These are phyloP conservation scores for Creontiades dilutus DNA, from an alignment of 2,888 invertebrate species.

Conservation along the genomic window DNA sequence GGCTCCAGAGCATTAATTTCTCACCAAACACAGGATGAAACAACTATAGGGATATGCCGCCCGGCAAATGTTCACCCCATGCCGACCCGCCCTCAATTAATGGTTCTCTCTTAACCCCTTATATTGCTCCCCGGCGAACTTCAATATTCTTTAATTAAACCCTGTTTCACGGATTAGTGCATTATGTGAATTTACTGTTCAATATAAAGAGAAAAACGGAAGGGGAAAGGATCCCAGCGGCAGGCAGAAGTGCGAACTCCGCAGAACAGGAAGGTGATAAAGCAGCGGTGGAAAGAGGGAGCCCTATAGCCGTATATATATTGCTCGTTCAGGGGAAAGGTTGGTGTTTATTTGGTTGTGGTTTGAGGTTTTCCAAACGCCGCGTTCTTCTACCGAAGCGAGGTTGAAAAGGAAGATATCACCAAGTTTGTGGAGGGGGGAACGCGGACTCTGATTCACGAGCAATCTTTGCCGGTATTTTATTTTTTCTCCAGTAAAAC, in stretches of 20 bases:
- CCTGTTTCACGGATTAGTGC: constrained; percentile 65
- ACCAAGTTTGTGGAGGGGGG: not conserved
- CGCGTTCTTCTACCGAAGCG: not conserved
- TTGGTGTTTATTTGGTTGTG: constrained; percentile 58
- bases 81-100: constrained; percentile 26
- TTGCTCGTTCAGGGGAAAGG: constrained; percentile 41
- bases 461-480: too few relatives aligned
- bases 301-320: constrained; percentile 25
- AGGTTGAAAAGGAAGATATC: not conserved
- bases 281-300: constrained; percentile 35
- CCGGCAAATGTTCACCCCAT: constrained; percentile 19
- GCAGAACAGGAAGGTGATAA: constrained; percentile 41
- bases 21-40: constrained; percentile 5
- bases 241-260: not conserved
- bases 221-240: not conserved
- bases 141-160: constrained; percentile 63
- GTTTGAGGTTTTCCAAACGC: constrained; percentile 47
- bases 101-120: constrained; percentile 11
- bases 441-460: not conserved
- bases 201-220: constrained; percentile 49
- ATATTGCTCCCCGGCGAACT: constrained; percentile 50
- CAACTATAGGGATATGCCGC: not conserved
- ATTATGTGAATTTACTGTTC: constrained; percentile 67
- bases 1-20: not conserved
- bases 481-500: too few relatives aligned